These are phyloP conservation scores for Epinephelus lanceolatus DNA, from an alignment of 2,113 vertebrate species.

Conservation along the genomic window DNA sequence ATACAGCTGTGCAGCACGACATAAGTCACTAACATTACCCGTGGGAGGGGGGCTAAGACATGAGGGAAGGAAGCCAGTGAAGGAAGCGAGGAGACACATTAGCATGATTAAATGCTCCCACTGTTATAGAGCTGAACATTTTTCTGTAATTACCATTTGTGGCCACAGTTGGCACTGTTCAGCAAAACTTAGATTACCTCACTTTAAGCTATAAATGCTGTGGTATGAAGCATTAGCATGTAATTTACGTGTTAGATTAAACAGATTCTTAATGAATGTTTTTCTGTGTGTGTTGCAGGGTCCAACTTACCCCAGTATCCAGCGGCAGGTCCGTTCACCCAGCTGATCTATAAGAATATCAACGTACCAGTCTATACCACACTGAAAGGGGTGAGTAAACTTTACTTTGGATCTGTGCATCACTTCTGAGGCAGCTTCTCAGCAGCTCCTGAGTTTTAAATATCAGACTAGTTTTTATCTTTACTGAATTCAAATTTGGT, in stretches of 20 bases:
- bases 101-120: too few species aligned
- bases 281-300: slow-evolving; percentile 73
- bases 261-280: slow-evolving; percentile 1
- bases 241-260: background rate
- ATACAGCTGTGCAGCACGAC: too few species aligned
- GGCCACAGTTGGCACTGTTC: background rate
- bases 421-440: background rate
- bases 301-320: slow-evolving; percentile 81
- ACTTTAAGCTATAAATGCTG: background rate
- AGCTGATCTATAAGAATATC: slow-evolving; percentile 90
- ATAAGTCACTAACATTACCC: too few species aligned
- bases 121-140: background rate
- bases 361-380: slow-evolving; percentile 91
- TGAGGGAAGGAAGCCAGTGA: too few species aligned
- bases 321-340: slow-evolving; percentile 85
- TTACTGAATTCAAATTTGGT: too few species aligned
- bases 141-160: background rate
- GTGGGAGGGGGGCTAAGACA: too few species aligned
- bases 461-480: background rate
- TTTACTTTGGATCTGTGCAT: background rate
- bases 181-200: background rate
- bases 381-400: slow-evolving; percentile 89
- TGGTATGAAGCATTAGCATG: background rate
- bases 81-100: too few species aligned
- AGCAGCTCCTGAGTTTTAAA: rapidly evolving